Conservation (phyloP, 1,140 invertebrate species). For the Pseudomyrmex concolor region DNA sequence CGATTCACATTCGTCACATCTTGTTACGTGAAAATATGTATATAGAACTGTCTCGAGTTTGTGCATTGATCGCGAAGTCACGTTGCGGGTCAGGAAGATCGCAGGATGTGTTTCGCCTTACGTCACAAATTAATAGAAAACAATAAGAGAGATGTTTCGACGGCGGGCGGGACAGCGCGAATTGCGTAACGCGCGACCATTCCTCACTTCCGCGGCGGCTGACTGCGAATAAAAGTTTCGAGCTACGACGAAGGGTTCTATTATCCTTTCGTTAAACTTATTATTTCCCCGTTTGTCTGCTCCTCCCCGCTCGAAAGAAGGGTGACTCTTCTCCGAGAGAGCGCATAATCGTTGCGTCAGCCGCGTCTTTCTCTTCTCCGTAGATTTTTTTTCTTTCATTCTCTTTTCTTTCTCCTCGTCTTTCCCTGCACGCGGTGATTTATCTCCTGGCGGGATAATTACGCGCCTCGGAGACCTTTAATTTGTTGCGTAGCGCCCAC, state of each 20-base stretch:
- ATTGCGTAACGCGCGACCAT: slow-evolving; percentile 16
- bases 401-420: not conserved
- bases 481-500: slow-evolving; percentile 39
- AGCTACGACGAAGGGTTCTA: slow-evolving; percentile 50
- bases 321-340: slow-evolving; percentile 29
- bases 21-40: not conserved
- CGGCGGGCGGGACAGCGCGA: not conserved
- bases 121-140: slow-evolving; percentile 45
- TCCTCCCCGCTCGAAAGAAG: not conserved
- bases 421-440: slow-evolving; percentile 24
- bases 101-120: slow-evolving; percentile 11
- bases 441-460: slow-evolving; percentile 53
- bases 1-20: not conserved
- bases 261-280: slow-evolving; percentile 60
- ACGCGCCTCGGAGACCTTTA: slow-evolving; percentile 47
- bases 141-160: slow-evolving; percentile 11
- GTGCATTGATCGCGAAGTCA: not conserved
- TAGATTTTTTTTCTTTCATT: not conserved
- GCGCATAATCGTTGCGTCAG: slow-evolving; percentile 47
- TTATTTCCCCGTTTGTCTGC: slow-evolving; percentile 37
- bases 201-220: slow-evolving; percentile 9
- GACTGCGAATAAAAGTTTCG: slow-evolving; percentile 53
- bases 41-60: no score
- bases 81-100: not conserved
- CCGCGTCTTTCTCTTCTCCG: slow-evolving; percentile 26